A percentile compares a stretch with the other conserved stretches of the same genome.
phyloP scores from a whole-genome alignment of 1,140 invertebrate species.

The Teleogryllus occipitalis region DNA sequence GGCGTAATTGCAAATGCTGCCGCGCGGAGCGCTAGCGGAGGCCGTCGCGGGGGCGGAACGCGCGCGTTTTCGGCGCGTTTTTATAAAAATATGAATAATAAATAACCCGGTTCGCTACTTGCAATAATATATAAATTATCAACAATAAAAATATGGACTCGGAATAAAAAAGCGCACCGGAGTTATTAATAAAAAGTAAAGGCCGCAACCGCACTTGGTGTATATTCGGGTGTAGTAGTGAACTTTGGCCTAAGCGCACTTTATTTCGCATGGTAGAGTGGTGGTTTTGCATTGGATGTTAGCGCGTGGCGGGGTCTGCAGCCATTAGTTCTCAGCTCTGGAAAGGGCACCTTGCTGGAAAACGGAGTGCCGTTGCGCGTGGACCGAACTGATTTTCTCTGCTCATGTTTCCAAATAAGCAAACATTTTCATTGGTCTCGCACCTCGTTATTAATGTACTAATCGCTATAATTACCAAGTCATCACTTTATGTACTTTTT shows the following conservation, averaged over 20 bases:
- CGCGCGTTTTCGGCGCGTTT: background rate
- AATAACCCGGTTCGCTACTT: background rate
- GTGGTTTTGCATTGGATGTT: background rate
- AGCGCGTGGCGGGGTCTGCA: background rate
- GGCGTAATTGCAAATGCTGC: background rate
- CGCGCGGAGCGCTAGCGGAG: background rate
- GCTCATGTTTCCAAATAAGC: too few species aligned
- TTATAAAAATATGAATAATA: conserved; percentile 6
- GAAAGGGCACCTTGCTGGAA: background rate
- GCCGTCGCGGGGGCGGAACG: background rate
- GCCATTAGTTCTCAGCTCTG: background rate
- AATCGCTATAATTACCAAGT: too few species aligned
- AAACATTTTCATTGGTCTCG: too few species aligned
- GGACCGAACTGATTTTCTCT: too few species aligned
- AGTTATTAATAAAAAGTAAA: conserved; percentile 6
- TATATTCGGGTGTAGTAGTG: background rate
- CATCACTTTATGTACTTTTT: too few species aligned
- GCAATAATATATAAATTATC: conserved; percentile 6
- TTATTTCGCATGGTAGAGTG: background rate
- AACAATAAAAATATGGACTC: conserved; percentile 1
- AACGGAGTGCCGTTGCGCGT: too few species aligned
- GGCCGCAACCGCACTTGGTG: background rate
- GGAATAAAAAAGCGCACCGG: background rate
- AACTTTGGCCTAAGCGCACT: background rate
- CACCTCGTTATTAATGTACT: too few species aligned